These are phyloP conservation scores for Clavelina lepadiformis DNA, from an alignment of 23 tunicate species.

Conservation along the genomic window DNA sequence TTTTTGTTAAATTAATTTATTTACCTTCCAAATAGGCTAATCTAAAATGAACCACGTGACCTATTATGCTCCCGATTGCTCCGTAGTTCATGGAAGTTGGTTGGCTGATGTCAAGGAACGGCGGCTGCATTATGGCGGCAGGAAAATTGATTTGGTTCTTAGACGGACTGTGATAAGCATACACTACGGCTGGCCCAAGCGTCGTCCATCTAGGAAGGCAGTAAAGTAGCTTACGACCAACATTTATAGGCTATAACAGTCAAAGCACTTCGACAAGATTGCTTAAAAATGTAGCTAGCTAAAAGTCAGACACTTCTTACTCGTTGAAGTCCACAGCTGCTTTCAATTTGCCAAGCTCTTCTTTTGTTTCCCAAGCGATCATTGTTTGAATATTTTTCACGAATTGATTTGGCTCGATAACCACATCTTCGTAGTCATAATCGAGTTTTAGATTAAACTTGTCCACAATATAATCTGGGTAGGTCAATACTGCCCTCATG, in stretches of 20 bases:
- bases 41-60: constrained; percentile 99
- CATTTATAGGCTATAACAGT: too few species aligned
- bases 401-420: constrained; percentile 16
- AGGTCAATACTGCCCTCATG: constrained; percentile 63
- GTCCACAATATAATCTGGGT: constrained; percentile 83
- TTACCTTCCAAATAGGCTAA: too few species aligned
- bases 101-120: constrained; percentile 83
- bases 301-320: too few species aligned
- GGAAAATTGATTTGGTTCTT: constrained; percentile 89
- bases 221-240: too few species aligned
- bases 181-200: constrained; percentile 87
- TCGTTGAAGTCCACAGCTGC: constrained; percentile 58
- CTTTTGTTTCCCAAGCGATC: neutral
- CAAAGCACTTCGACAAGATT: too few species aligned
- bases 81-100: constrained; percentile 97
- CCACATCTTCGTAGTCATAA: constrained; percentile 35
- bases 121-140: constrained; percentile 95
- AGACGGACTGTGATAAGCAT: constrained; percentile 74
- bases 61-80: constrained; percentile 96
- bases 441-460: constrained; percentile 48
- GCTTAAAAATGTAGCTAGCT: too few species aligned
- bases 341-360: constrained; percentile 24
- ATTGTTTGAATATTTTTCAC: constrained; percentile 33
- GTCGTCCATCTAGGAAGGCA: constrained; percentile 73
- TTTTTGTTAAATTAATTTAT: too few species aligned